Evolutionary conservation across 64 coral and sea anemone species (phyloP), one percentile per base, ranked within the genome.

Genomic region (Hydrozoanthus tunicans): DNA sequence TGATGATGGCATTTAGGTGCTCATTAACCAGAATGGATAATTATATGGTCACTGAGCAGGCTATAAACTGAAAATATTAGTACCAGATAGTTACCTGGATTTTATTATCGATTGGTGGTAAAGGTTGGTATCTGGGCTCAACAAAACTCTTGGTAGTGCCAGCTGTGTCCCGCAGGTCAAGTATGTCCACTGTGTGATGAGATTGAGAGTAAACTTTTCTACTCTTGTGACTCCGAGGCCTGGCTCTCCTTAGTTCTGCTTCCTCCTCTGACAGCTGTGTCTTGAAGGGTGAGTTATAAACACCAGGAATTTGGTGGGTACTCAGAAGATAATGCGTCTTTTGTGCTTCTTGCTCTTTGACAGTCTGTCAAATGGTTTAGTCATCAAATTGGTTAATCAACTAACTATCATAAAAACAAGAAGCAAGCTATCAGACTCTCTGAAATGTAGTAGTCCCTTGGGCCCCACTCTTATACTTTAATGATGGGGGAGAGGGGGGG

Each of bases 281-380:
- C 59, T 79, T 83, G 64, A 95, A 95, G 15, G 91, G 96, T 0
- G 94, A 93, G 80, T 95, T 93, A 76, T 99, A 99, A 32, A 99
- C 83, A 61, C 97, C 94, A 23, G 97, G 97, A 3, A 99, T 91
- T 90, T 99, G 97, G 64, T 94, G 94, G 3, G 97, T 99, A 51
- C 97, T 99, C 57, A 99, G 91, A 5, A 95, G 58, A 62, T 96
- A 99, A 89, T 99, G 97, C 6, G 92, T 95, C 51, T 91, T 91
- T 80, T 79, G 78, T 25, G 92, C 91, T 89, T 96, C 90, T 14
- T 73, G 58, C 70, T 95, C 89, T 62, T 89, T 95, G 9, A 84
- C 74, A 89, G 94, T 76, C 97, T 99, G 62, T 54, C 81, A 82
- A 62, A 80, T 8, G 5, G 57, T 53, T 54, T 4, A 66, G 6